phyloP scores from a whole-genome alignment of 2,113 vertebrate genomes.

The Hymenochirus boettgeri region DNA sequence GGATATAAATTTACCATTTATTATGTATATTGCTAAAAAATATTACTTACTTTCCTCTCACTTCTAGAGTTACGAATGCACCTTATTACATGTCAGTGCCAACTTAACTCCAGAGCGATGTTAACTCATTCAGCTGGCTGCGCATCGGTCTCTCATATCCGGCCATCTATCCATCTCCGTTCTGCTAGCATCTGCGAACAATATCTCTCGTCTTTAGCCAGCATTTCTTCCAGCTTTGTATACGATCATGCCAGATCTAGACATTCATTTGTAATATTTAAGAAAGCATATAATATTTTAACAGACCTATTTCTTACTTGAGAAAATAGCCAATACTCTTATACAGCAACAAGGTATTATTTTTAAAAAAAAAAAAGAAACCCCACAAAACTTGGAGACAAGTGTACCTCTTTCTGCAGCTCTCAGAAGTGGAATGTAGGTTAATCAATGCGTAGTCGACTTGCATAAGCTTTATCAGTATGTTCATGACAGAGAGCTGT shows the following conservation, averaged over 20 bases:
- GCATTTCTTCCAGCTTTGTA: constrained; percentile 68
- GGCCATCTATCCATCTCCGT: constrained; percentile 71
- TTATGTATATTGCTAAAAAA: too few relatives aligned
- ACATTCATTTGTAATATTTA: too few relatives aligned
- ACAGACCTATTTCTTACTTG: too few relatives aligned
- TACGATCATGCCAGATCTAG: constrained; percentile 71
- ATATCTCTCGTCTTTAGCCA: constrained; percentile 72
- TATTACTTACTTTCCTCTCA: constrained; percentile 77
- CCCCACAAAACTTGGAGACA: too few relatives aligned
- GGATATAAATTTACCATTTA: too few relatives aligned
- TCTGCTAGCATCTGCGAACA: constrained; percentile 61
- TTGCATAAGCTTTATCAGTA: constrained; percentile 76
- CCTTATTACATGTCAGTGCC: constrained; percentile 86
- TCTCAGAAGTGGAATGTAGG: constrained; percentile 69
- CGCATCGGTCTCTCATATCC: constrained; percentile 77
- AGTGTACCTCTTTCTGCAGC: constrained; percentile 80
- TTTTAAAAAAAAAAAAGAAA: too few relatives aligned
- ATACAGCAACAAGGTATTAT: too few relatives aligned
- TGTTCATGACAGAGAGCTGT: constrained; percentile 62
- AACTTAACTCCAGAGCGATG: constrained; percentile 89
- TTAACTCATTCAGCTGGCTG: constrained; percentile 75
- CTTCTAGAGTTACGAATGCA: constrained; percentile 84
- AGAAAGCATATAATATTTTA: too few relatives aligned
- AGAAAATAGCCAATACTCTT: too few relatives aligned
- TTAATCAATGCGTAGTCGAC: constrained; percentile 67